Evolutionary conservation across 2,797 vertebrate genomes (phyloP).

Genomic region (Poliocrania exsul): DNA sequence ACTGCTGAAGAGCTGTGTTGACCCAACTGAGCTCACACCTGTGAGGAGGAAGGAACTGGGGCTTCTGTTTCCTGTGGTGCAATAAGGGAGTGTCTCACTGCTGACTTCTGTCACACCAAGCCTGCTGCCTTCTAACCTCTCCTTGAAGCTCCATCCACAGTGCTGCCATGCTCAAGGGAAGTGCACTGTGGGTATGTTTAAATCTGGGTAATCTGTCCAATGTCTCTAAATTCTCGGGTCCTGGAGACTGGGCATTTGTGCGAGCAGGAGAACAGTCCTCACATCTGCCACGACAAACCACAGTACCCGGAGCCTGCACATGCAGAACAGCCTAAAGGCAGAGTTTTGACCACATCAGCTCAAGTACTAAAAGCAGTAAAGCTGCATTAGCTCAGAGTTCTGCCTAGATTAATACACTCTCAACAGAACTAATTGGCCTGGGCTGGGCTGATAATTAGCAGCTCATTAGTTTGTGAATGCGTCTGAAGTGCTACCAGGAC

Average conservation of each 20-base stretch:
- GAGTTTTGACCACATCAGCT: background rate
- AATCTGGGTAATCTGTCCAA: background rate
- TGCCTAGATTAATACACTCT: background rate
- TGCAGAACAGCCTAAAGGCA: background rate
- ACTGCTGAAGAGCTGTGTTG: background rate
- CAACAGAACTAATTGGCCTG: slow-evolving; percentile 44
- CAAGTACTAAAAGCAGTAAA: background rate
- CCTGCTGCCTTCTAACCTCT: background rate
- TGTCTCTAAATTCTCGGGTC: background rate
- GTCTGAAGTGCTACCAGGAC: slow-evolving; percentile 27
- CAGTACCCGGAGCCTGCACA: background rate
- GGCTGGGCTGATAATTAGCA: slow-evolving; percentile 28
- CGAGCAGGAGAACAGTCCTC: background rate
- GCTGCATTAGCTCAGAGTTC: background rate
- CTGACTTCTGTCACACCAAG: background rate
- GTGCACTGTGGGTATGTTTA: accelerated
- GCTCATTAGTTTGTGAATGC: slow-evolving; percentile 30
- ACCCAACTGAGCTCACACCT: background rate
- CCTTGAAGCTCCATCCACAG: background rate
- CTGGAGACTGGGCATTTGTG: background rate
- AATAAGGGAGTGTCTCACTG: background rate
- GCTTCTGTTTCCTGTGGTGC: background rate
- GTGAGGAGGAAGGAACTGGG: background rate
- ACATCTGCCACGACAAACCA: background rate
- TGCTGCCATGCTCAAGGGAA: background rate